phyloP scores from a whole-genome alignment of 2,888 invertebrate species.

The Ametastegia equiseti region DNA sequence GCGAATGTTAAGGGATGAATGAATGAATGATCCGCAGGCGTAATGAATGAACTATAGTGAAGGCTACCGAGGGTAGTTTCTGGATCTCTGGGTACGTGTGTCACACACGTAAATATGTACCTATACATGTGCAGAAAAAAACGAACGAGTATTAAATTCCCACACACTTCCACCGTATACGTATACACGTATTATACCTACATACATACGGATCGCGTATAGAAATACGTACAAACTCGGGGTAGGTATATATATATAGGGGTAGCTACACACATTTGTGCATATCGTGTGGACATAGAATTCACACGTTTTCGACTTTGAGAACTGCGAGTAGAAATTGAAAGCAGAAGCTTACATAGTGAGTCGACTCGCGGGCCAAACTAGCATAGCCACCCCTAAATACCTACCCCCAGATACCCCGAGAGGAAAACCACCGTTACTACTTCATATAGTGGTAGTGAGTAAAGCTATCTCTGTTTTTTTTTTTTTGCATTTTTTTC shows the following conservation, averaged over 20 bases:
- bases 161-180: too few relatives aligned
- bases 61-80: too few relatives aligned
- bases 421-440: background rate
- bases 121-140: too few relatives aligned
- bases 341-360: background rate
- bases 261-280: background rate
- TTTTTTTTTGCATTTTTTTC: too few relatives aligned
- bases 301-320: conserved; percentile 18
- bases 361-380: background rate
- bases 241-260: background rate
- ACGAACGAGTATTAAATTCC: too few relatives aligned
- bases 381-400: background rate
- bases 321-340: background rate
- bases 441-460: too few relatives aligned
- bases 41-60: conserved; percentile 22
- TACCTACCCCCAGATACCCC: background rate
- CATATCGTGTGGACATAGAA: background rate
- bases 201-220: background rate
- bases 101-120: too few relatives aligned
- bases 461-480: too few relatives aligned
- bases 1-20: background rate
- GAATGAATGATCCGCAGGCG: background rate
- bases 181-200: background rate
- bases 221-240: background rate
- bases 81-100: too few relatives aligned